These are phyloP conservation scores for Pentamera pediparva DNA, from an alignment of 53 echinoderm and acorn worm species.

Conservation along the genomic window DNA sequence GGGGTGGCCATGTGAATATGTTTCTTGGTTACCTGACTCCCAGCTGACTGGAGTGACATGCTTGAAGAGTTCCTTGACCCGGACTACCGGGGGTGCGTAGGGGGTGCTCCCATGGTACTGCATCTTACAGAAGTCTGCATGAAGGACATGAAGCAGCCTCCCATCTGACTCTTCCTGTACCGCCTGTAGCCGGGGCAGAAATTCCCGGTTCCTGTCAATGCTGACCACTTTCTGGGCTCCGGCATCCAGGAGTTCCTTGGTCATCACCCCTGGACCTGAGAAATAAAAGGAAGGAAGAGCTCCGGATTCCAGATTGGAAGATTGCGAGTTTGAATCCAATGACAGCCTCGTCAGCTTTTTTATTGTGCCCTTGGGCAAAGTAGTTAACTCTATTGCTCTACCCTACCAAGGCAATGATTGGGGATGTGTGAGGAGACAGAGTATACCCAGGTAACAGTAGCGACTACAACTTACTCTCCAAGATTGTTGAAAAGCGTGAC, in stretches of 20 bases:
- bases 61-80: constrained; percentile 51
- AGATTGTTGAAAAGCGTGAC: no score
- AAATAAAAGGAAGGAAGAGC: neutral
- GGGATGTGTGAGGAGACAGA: no score
- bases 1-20: no score
- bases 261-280: constrained; percentile 65
- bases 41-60: constrained; percentile 55
- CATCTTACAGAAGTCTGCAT: constrained; percentile 66
- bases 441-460: no score
- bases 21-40: constrained; percentile 56
- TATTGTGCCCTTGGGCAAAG: neutral
- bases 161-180: neutral
- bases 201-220: constrained; percentile 58
- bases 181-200: constrained; percentile 33
- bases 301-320: no score
- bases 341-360: no score
- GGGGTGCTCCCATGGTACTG: constrained; percentile 54
- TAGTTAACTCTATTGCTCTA: neutral
- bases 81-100: constrained; percentile 36
- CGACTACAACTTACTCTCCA: no score
- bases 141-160: constrained; percentile 31
- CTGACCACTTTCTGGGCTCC: constrained; percentile 55
- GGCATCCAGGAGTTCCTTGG: constrained; percentile 53
- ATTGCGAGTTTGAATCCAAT: no score
- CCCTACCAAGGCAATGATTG: no score